Percentiles rank a stretch among this genome's conserved stretches.
These are phyloP conservation scores for Aphidius colemani DNA, from an alignment of 2,888 invertebrate genomes.

Conservation along the genomic window DNA sequence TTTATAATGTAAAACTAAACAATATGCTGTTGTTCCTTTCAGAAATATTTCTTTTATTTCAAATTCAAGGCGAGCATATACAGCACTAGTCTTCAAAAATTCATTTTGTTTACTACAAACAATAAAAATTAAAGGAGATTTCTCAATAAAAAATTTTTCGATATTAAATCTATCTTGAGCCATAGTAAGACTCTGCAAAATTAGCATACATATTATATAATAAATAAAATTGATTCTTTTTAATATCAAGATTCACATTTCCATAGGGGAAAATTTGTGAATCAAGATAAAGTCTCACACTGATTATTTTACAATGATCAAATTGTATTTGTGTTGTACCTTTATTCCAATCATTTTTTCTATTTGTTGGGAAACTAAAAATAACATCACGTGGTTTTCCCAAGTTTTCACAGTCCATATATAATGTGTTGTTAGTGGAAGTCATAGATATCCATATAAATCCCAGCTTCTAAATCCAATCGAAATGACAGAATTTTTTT, in stretches of 20 bases:
- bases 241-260: background rate
- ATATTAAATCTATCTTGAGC: no score
- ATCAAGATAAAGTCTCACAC: background rate
- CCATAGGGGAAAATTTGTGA: slow-evolving; percentile 1
- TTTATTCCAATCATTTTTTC: background rate
- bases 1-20: background rate
- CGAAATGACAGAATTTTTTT: slow-evolving; percentile 3
- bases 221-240: background rate
- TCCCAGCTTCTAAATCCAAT: slow-evolving; percentile 1
- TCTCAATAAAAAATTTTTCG: background rate
- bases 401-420: slow-evolving; percentile 16
- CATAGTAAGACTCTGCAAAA: slow-evolving; percentile 5
- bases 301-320: background rate
- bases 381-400: background rate
- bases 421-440: background rate
- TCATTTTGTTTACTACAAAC: background rate
- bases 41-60: background rate
- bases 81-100: background rate
- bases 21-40: background rate
- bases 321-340: no score
- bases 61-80: background rate
- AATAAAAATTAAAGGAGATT: no score
- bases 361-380: background rate
- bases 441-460: background rate
- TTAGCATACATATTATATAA: background rate